Evolutionary conservation across 2,888 invertebrate genomes (phyloP).

Genomic region (Napeogenes sylphis): DNA sequence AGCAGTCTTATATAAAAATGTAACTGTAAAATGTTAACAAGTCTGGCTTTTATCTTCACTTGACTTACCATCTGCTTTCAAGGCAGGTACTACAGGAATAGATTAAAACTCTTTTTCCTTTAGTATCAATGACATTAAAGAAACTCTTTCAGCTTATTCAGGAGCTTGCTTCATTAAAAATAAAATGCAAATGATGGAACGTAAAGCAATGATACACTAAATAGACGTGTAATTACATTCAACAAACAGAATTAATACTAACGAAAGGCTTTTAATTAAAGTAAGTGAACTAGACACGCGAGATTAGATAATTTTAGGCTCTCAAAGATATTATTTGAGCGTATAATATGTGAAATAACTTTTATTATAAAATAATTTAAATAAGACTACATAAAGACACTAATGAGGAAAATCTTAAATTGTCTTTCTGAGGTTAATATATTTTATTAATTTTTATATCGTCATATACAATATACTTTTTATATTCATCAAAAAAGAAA

Average conservation of each 20-base stretch:
- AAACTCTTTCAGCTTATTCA: slow-evolving; percentile 9
- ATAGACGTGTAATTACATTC: not conserved
- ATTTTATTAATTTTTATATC: too few relatives aligned
- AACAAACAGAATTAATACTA: not conserved
- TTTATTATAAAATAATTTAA: too few relatives aligned
- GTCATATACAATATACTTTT: too few relatives aligned
- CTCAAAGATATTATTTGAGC: too few relatives aligned
- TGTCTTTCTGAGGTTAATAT: too few relatives aligned
- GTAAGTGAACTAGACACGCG: not conserved
- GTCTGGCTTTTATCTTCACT: slow-evolving; percentile 14
- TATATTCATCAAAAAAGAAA: too few relatives aligned
- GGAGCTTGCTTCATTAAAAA: slow-evolving; percentile 5
- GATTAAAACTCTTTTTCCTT: slow-evolving; percentile 16
- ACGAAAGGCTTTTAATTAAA: not conserved
- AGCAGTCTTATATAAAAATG: slow-evolving; percentile 8
- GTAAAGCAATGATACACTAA: not conserved
- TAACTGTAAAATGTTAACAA: slow-evolving; percentile 18
- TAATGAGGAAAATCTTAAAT: too few relatives aligned
- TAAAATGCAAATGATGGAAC: slow-evolving; percentile 1
- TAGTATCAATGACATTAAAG: slow-evolving; percentile 18
- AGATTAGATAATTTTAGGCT: not conserved
- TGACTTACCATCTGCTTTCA: slow-evolving; percentile 17
- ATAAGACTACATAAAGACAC: too few relatives aligned
- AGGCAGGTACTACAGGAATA: slow-evolving; percentile 16
- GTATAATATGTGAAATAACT: too few relatives aligned